These are phyloP conservation scores for Columbina picui DNA, from an alignment of 2,113 vertebrate genomes.

Conservation along the genomic window DNA sequence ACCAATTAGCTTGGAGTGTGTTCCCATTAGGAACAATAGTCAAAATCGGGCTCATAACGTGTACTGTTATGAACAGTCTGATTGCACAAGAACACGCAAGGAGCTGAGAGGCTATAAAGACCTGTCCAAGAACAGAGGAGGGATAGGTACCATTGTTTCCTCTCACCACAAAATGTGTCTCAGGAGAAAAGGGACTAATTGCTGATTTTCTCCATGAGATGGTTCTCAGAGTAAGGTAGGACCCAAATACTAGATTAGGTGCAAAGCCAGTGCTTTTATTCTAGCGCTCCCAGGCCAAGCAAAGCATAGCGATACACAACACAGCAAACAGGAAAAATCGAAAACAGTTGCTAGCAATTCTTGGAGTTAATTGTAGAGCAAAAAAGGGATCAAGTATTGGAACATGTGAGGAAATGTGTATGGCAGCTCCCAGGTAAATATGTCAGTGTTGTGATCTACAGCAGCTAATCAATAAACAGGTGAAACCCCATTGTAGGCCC, in stretches of 20 bases:
- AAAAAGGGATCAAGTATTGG: not conserved
- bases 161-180: not conserved
- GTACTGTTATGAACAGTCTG: rapidly evolving
- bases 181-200: not conserved
- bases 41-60: not conserved
- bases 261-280: not conserved
- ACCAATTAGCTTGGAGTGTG: rapidly evolving
- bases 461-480: not conserved
- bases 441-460: rapidly evolving
- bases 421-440: not conserved
- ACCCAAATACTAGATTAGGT: not conserved
- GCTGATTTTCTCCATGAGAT: not conserved
- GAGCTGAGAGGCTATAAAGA: not conserved
- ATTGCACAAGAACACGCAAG: not conserved
- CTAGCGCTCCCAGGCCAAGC: not conserved
- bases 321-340: not conserved
- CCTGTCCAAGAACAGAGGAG: not conserved
- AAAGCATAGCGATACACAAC: not conserved
- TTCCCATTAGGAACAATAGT: not conserved
- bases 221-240: not conserved
- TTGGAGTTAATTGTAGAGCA: not conserved
- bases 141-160: not conserved
- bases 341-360: not conserved
- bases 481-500: not conserved
- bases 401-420: rapidly evolving